These are phyloP conservation scores for Cyrtonyx montezumae DNA, from an alignment of 2,113 vertebrate genomes.

Conservation along the genomic window DNA sequence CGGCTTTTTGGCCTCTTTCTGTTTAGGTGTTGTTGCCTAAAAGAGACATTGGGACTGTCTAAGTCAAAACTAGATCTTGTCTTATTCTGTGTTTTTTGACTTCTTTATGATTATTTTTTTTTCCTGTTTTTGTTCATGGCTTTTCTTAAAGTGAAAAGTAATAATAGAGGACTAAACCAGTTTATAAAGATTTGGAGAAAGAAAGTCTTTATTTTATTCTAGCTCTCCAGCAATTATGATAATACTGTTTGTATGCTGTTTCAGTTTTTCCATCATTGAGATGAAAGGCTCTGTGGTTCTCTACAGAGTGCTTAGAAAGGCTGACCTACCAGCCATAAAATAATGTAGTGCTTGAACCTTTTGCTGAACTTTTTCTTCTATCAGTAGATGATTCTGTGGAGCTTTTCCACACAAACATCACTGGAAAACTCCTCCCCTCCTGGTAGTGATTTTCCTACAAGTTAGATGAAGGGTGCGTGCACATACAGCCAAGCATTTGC, in stretches of 20 bases:
- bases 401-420: neutral
- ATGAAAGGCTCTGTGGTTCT: neutral
- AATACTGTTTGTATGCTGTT: neutral
- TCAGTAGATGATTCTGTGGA: neutral
- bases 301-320: neutral
- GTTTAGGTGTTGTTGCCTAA: neutral
- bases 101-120: neutral
- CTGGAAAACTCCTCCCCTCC: neutral
- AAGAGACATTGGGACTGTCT: neutral
- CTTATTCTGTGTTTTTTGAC: rapidly evolving
- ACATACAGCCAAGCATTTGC: neutral
- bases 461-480: rapidly evolving
- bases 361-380: neutral
- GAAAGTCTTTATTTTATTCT: neutral
- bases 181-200: neutral
- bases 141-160: neutral
- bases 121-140: neutral
- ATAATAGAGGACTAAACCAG: neutral
- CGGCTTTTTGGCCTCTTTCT: neutral
- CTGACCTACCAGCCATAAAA: neutral
- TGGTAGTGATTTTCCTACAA: neutral
- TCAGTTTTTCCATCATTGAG: neutral
- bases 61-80: neutral
- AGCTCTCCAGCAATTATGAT: neutral
- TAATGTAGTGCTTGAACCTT: neutral